Base-by-base conservation (phyloP, 1,140 invertebrate species). In the Monochamus saltuarius region DNA sequence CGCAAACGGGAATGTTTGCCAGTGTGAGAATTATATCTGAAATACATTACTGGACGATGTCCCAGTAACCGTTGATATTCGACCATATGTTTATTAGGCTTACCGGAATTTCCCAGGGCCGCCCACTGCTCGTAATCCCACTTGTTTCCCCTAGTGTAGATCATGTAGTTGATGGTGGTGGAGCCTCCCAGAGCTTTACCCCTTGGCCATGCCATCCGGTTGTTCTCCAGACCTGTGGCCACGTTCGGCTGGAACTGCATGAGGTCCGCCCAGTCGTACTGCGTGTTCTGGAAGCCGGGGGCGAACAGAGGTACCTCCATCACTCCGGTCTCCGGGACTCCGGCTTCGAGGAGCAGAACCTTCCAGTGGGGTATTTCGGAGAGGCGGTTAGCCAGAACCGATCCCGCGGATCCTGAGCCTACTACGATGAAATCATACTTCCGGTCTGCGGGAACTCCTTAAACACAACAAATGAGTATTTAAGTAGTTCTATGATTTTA, bases 221-320 rank as follows among this genome's bases (percentile, higher is more conserved):
- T 39, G 14, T 43, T 36, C 8, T 58, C 56, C 50, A 66, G 55
- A 14, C 56, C 83, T 83, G 43, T 83, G 78, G 55, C 87, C 89
- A 10, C 85, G 84, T 59, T 82, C 82, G 7, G 78, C 61, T 66
- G 92, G 85, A 85, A 83, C 64, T 89, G 88, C 4, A 89, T 88
- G 57, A 79, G 82, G 65, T 92, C 92, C 7, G 84, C 83, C 90
- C 91, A 93, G 75, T 92, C 92, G 66, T 85, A 87, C 13, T 83
- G 81, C 0, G 86, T 90, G 43, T 85, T 78, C 40, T 89, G 86
- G 34, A 89, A 80, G 14, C 9, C 39, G 11, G 58, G 34, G n/a
- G 58, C 53, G 4, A 56, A 3, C 13, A 88, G 71, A 0, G 90
- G 90, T 6, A 91, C 82, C 67, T 91, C 89, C 0, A 88, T 88